Conservation (phyloP, 2,113 vertebrate genomes). For the Eretmochelys imbricata region DNA sequence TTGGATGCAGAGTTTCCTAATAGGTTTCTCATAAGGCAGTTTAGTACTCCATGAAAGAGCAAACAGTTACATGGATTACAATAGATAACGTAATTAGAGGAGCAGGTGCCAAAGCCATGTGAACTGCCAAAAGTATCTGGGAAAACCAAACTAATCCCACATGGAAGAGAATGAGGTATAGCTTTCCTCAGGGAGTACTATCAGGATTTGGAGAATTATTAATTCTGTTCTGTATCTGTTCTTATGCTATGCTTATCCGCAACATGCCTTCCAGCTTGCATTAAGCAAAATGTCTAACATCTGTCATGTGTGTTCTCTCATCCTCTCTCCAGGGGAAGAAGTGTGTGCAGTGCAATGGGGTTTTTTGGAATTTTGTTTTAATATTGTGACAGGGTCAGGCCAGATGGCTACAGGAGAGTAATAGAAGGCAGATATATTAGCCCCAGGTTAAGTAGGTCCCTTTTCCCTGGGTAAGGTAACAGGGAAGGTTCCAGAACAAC, state of each 20-base stretch:
- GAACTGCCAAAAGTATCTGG: background rate
- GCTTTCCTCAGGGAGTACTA: background rate
- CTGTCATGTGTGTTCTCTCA: background rate
- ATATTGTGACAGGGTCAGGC: background rate
- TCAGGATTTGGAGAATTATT: background rate
- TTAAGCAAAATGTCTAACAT: accelerated
- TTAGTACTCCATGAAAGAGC: background rate
- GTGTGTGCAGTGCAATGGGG: background rate
- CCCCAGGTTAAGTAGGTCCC: no score
- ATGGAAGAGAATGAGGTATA: background rate
- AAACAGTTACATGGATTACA: background rate
- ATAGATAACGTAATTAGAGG: background rate
- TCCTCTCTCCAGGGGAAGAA: background rate
- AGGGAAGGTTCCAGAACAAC: no score
- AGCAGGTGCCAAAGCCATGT: background rate
- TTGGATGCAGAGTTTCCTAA: background rate
- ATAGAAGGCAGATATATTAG: no score
- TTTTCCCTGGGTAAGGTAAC: no score
- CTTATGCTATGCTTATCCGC: background rate
- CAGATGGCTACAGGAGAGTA: no score
- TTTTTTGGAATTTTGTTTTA: background rate
- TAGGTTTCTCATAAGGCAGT: background rate
- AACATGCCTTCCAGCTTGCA: background rate
- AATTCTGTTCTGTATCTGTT: background rate
- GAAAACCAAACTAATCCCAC: background rate